phyloP scores from a whole-genome alignment of 2,888 invertebrate species.

The Folsomia manolachei region DNA sequence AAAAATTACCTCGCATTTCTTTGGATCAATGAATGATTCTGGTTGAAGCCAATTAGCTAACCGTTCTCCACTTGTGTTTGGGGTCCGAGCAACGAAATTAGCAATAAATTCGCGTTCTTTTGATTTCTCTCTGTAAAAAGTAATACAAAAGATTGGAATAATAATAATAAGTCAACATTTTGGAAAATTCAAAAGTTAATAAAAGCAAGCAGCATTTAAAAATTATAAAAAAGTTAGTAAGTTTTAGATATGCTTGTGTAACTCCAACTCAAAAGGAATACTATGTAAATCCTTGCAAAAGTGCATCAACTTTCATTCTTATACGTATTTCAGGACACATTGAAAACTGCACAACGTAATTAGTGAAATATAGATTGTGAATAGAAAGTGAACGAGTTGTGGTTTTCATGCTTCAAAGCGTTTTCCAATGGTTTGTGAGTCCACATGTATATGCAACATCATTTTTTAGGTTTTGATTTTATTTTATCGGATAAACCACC shows the following conservation, averaged over 20 bases:
- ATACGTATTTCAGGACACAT: too few species aligned
- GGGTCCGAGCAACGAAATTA: slow-evolving; percentile 83
- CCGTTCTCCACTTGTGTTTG: slow-evolving; percentile 83
- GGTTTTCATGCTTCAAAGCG: slow-evolving; percentile 2
- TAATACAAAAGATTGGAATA: not conserved
- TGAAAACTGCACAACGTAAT: too few species aligned
- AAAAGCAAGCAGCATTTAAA: not conserved
- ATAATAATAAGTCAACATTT: too few species aligned
- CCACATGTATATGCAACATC: too few species aligned
- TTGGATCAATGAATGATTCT: slow-evolving; percentile 84
- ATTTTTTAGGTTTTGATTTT: too few species aligned
- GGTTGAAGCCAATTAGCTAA: slow-evolving; percentile 94
- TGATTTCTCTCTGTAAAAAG: slow-evolving; percentile 62
- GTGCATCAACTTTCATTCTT: too few species aligned
- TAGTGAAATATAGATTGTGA: too few species aligned
- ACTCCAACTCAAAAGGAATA: too few species aligned
- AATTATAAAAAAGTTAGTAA: too few species aligned
- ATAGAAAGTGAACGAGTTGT: slow-evolving; percentile 1
- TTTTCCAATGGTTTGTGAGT: not conserved
- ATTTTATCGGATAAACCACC: too few species aligned
- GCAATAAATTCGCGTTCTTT: slow-evolving; percentile 88
- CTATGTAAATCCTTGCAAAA: too few species aligned
- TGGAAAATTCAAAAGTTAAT: not conserved
- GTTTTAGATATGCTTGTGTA: too few species aligned
- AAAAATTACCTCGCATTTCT: slow-evolving; percentile 70